A percentile compares a stretch with the other conserved stretches of the same genome.
Conservation (phyloP, 2,113 vertebrate species). For the Polyodon spathula region DNA sequence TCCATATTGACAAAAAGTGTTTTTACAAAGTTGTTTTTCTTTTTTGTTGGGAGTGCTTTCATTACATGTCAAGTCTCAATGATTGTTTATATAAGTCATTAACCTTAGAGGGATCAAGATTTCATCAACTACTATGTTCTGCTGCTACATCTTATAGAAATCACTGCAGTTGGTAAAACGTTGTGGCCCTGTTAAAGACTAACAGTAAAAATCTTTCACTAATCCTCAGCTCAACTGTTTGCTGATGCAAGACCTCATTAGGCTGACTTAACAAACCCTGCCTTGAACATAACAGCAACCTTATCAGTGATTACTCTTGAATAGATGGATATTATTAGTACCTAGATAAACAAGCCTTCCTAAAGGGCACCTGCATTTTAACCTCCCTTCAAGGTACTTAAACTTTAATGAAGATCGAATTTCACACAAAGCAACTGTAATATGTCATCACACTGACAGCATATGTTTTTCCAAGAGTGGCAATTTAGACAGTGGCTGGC, state of each 20-base stretch:
- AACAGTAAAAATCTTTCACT: not conserved
- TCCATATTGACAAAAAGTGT: no score
- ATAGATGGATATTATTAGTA: not conserved
- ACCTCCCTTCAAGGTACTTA: not conserved
- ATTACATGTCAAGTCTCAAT: conserved; percentile 9
- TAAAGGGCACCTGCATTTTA: conserved; percentile 1
- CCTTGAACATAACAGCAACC: not conserved
- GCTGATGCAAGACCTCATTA: not conserved
- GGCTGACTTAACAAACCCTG: not conserved
- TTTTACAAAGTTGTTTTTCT: not conserved
- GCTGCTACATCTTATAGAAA: not conserved
- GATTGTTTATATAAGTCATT: conserved; percentile 4
- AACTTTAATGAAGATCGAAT: conserved; percentile 2
- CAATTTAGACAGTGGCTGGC: no score
- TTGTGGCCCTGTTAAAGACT: not conserved
- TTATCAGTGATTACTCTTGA: not conserved
- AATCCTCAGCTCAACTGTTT: not conserved
- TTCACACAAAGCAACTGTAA: not conserved
- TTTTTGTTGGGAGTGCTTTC: not conserved
- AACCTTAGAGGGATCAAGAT: conserved; percentile 5
- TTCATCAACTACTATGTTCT: conserved; percentile 1
- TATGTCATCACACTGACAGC: not conserved
- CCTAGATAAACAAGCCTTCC: not conserved
- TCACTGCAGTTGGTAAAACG: not conserved
- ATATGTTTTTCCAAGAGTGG: not conserved